Conservation (phyloP, 2,888 invertebrate genomes). For the Parasteatoda lunata region DNA sequence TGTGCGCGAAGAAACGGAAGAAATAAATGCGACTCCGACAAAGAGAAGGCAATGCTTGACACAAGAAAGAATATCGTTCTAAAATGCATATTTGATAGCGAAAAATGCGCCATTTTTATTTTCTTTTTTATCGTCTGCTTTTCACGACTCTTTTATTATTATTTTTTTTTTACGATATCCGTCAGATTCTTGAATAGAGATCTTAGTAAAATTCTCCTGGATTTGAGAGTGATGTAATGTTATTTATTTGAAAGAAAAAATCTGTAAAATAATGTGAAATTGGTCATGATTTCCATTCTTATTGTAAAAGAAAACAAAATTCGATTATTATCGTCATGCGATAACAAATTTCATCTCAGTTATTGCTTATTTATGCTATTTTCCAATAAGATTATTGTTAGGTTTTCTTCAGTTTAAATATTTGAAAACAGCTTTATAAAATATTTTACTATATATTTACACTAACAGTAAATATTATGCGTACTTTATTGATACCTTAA, state of each 20-base stretch:
- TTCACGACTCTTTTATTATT: not conserved
- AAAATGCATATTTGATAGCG: conserved; percentile 65
- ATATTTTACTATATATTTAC: too few species aligned
- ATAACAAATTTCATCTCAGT: too few species aligned
- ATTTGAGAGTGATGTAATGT: conserved; percentile 26
- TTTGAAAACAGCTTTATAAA: too few species aligned
- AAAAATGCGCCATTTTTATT: conserved; percentile 43
- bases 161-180: not conserved
- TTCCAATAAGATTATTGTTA: too few species aligned
- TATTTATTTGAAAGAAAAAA: conserved; percentile 29
- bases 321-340: too few species aligned
- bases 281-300: not conserved
- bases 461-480: too few species aligned
- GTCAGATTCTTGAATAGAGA: conserved; percentile 6
- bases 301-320: too few species aligned
- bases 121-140: conserved; percentile 15
- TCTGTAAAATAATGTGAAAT: not conserved
- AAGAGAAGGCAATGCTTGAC: conserved; percentile 14
- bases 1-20: conserved; percentile 41
- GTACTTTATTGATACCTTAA: too few species aligned
- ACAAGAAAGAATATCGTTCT: conserved; percentile 31
- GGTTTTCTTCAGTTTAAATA: too few species aligned
- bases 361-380: too few species aligned
- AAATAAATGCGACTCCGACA: conserved; percentile 51
- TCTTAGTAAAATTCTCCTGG: conserved; percentile 33